Base-by-base conservation (phyloP, 2,888 invertebrate genomes). In the Trichopria drosophilae region DNA sequence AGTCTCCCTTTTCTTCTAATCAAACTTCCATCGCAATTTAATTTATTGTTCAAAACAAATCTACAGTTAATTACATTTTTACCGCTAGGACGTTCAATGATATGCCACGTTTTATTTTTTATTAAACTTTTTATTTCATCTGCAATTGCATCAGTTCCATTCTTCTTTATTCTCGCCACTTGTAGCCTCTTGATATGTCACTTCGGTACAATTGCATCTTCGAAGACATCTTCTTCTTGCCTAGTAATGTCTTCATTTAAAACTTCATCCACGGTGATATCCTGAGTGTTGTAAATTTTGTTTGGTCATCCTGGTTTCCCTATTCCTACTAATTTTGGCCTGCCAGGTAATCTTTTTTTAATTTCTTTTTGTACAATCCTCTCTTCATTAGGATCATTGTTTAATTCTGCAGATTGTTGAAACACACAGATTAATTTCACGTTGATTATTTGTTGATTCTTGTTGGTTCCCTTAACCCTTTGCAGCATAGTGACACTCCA, bases 1-100 rank as follows among this genome's bases (percentile, higher is more conserved):
- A 67, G 22, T 20, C 66, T 15, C 2, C 63, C 65, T 45, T 62
- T 64, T 20, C 49, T 41, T 23, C 49, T 43, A 31, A 58, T 53
- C 2, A 62, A 20, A 9, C 7, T 41, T 24, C 58, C 58, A 43
- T 61, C 47, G 12, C 47, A 7, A 7, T 55, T 42, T 5, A 15
- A 40, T 39, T 62, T 62, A 6, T 52, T 57, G 40, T 45, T 32
- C 5, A 63, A 44, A 6, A 64, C 50, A 29, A 51, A 51, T 40
- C 55, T 45, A 23, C 52, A 53, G 20, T 48, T 56, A 6, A 65
- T 49, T 6, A 48, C 10, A 18, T 56, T 44, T 16, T 29, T 13
- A 23, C 57, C 35, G 37, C 41, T 43, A 6, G 59, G 59, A 12
- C 57, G 47, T n/a, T 61, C 55, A 4, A 64, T 53, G 2, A 67